phyloP scores from a whole-genome alignment of 2,113 vertebrate genomes.

The Cromileptes altivelis region DNA sequence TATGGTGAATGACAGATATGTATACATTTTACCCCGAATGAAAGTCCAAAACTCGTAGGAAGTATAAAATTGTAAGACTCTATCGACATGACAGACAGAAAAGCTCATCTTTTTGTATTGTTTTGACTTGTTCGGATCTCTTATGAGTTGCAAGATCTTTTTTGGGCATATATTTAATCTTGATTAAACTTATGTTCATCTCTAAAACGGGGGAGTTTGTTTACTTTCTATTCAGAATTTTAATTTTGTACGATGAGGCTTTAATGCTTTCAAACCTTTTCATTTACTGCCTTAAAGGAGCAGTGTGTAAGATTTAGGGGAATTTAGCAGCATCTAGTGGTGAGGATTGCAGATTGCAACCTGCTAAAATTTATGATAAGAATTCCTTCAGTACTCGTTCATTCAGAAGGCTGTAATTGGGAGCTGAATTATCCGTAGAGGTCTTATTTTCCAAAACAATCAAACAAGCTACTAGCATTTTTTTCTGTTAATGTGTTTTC shows the following conservation, averaged over 20 bases:
- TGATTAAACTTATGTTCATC: slow-evolving; percentile 94
- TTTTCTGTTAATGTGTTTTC: too few relatives aligned
- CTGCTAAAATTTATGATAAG: too few relatives aligned
- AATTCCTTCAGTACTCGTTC: too few relatives aligned
- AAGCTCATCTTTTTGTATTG: slow-evolving; percentile 85
- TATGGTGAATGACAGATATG: slow-evolving; percentile 71
- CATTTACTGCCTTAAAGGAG: not conserved
- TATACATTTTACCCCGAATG: slow-evolving; percentile 69
- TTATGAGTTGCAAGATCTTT: slow-evolving; percentile 85
- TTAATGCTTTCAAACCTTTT: not conserved
- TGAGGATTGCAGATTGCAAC: too few relatives aligned
- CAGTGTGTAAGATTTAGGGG: too few relatives aligned
- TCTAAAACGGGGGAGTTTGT: slow-evolving; percentile 47
- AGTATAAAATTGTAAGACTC: slow-evolving; percentile 57
- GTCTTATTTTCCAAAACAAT: too few relatives aligned
- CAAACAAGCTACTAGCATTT: too few relatives aligned
- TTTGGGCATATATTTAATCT: slow-evolving; percentile 92
- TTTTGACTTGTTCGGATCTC: slow-evolving; percentile 88
- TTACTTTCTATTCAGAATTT: not conserved
- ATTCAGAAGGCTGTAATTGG: too few relatives aligned
- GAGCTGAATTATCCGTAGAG: too few relatives aligned
- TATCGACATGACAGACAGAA: slow-evolving; percentile 60
- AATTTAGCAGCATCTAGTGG: too few relatives aligned
- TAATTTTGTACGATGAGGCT: not conserved
- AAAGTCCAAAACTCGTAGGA: slow-evolving; percentile 65